Base-by-base conservation (phyloP, 2,113 vertebrate genomes). In the Carassius auratus region DNA sequence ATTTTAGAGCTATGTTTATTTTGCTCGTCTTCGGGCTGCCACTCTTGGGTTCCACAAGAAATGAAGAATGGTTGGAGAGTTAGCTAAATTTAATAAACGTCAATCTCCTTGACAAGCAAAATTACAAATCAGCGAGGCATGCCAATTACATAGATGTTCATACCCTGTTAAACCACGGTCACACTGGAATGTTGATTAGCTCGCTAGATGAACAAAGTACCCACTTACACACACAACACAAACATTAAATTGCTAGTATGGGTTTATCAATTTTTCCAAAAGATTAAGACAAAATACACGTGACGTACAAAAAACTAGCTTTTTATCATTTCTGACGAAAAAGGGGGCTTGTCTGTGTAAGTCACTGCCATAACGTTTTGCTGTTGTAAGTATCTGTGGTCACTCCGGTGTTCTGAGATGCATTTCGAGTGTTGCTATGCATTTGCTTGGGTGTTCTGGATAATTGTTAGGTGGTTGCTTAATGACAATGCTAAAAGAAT, bases 71-170 rank as follows among this genome's bases (percentile, higher is more conserved):
- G 64, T 45, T 66, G 75, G 61, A 84, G 74, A 62, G 79, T 83
- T 81, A 42, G 79, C 84, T 76, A 84, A 73, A 87, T 88, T 79
- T 87, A 87, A 84, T 86, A 86, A 87, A 86, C 14, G 83, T 86
- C 87, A 89, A 75, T 91, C 90, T 88, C 57, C 57, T 84, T 84
- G 89, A 88, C 84, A 87, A 86, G 88, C 62, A 66, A 85, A 68
- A 89, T 81, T 77, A 77, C 33, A 76, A 78, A 84, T 90, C 79
- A 83, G 36, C 50, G 15, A 81, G 78, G 14, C 83, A 81, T 88
- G 80, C 80, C 87, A 89, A 85, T 84, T 90, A 88, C 61, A 85
- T 45, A 87, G 66, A 15, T n/a, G 66, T 88, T 86, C 74, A 86
- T 69, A 80, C 30, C 73, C 57, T 62, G 36, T 85, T 87, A 89